Evolutionary conservation across 1,140 invertebrate genomes (phyloP).

Genomic region (Polypedilum pembai): DNA sequence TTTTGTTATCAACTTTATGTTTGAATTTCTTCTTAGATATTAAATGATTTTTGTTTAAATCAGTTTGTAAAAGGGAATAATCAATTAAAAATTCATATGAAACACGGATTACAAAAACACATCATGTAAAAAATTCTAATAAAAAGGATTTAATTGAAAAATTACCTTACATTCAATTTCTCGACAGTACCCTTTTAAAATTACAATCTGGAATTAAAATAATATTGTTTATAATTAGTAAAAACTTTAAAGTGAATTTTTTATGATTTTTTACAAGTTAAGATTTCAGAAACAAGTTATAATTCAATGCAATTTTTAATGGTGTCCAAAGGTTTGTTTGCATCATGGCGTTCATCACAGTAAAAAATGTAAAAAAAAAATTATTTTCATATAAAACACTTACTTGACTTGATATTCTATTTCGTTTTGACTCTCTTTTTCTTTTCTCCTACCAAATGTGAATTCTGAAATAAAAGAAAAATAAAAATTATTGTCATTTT

Average conservation of each 20-base stretch:
- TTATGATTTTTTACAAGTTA: background rate
- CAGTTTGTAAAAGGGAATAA: background rate
- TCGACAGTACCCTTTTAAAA: background rate
- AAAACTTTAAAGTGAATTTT: background rate
- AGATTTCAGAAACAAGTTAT: background rate
- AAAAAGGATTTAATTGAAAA: background rate
- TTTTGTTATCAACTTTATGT: too few relatives aligned
- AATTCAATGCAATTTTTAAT: background rate
- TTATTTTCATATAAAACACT: too few relatives aligned
- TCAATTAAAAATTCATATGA: constrained; percentile 10
- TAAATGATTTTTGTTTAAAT: background rate
- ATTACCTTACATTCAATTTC: background rate
- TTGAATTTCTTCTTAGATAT: too few relatives aligned
- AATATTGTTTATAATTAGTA: background rate
- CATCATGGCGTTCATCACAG: background rate
- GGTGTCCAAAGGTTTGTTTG: constrained; percentile 20
- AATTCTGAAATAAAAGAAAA: too few relatives aligned
- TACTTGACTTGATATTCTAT: too few relatives aligned
- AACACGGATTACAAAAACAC: constrained; percentile 21
- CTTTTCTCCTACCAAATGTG: too few relatives aligned
- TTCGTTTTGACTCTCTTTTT: too few relatives aligned
- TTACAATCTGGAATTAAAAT: background rate
- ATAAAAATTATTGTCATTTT: too few relatives aligned
- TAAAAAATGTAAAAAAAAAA: background rate
- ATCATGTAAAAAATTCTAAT: constrained; percentile 19